Base-by-base conservation (phyloP, 2,888 invertebrate species). In the Limnephilus marmoratus region DNA sequence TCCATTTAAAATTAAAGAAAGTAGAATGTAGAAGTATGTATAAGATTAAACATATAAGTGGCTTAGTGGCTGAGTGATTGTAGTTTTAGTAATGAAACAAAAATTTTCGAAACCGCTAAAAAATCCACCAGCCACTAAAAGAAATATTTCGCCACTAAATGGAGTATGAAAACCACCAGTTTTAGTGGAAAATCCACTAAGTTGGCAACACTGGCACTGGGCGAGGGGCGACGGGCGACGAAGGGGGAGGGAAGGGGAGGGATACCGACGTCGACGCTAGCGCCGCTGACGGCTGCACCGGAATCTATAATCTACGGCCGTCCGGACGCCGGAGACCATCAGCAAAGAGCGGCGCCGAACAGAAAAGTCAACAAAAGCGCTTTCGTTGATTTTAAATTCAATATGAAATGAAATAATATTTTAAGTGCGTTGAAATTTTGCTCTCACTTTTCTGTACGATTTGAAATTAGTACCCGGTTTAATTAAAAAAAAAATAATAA, bases 271-370 rank as follows among this genome's bases (percentile, higher is more conserved):
- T 34, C 91, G 90, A 89, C 90, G 49, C 85, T 45, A 91, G 87
- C 91, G 91, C 87, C 90, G 37, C 90, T 24, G 45, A 29, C 90
- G 81, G 81, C 90, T 90, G 90, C 90, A 90, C 34, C 90, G 81
- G 88, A 88, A 49, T 53, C 4, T 53, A 53, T 4, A 53, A 68
- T 68, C 68, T 31, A 31, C 37, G n/a, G 90, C 81, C 80, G 90
- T 81, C 90, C 34, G 53, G 88, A 80, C 88, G 34, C 68, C 80
- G 53, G 13, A 53, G 13, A 24, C 3, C 80, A 34, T 31, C 24
- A 24, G 68, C 68, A 15, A 68, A 24, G 53, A 29, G 18, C 53
- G 87, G 87, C 87, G 87, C 18, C 53, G 68, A 49, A 68, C 12
- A 53, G 68, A 53, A 87, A 68, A 87, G 87, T 87, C 85, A 11